Base-by-base conservation (phyloP, 2,797 vertebrate genomes). In the Pyrrhura leucotis region DNA sequence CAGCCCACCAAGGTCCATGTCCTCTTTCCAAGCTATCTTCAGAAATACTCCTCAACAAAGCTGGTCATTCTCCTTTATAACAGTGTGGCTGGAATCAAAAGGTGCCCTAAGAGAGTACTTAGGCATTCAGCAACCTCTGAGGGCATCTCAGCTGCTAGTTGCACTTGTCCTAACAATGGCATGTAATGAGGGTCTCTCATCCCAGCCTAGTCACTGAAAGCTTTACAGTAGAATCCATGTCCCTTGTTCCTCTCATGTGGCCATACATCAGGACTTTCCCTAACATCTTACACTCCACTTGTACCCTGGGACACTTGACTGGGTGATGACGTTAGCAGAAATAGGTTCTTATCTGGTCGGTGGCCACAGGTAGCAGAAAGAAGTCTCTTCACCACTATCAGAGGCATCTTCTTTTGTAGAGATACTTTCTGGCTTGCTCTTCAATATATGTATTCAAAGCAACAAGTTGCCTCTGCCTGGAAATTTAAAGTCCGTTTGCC, bases 81-180 rank as follows among this genome's bases (percentile, higher is more conserved):
- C 17, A 18, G 14, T 1, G 4, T 59, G 35, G 7, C 10, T 0
- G 0, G 19, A 19, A 7, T 9, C 48, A 26, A 2, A 1, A 56
- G 12, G 21, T 37, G 33, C 23, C 58, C 53, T 19, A 3, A 31
- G n/a, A 33, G 54, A 33, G 54, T 23, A 15, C 54, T 84, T 39
- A 71, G 65, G 45, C 39, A 81, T 6, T 6, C 28, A 23, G 29
- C 10, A 66, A 40, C 67, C 42, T 72, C 20, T 87, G 71, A 89
- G 66, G 40, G 39, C 47, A 76, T 10, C 17, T 89, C 31, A 77
- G 48, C 25, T 67, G 14, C 28, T 50, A 72, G 54, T 7, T 28
- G 14, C 19, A 3, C 51, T 69, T 73, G 21, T 56, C 9, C 31
- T 74, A 40, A 25, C 50, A 0, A 0, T 45, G 26, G 7, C 50